phyloP scores from a whole-genome alignment of 2,888 invertebrate species.

The Timandra comae region DNA sequence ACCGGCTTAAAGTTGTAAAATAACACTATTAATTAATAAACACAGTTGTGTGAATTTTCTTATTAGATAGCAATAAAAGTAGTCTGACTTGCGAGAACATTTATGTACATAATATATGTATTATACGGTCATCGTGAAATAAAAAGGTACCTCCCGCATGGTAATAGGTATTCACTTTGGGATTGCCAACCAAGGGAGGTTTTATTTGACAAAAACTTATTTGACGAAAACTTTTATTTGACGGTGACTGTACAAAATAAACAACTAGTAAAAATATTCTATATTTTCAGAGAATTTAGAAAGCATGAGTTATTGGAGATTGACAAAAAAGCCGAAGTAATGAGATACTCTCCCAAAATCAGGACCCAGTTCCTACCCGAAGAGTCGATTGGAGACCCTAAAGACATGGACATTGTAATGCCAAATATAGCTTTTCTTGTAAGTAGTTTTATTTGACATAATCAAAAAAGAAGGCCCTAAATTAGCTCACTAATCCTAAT shows the following conservation, averaged over 20 bases:
- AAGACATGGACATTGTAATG: slow-evolving; percentile 75
- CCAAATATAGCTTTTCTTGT: slow-evolving; percentile 85
- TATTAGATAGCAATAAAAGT: too few relatives aligned
- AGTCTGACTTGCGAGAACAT: too few relatives aligned
- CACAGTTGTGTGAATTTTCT: too few relatives aligned
- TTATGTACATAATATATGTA: too few relatives aligned
- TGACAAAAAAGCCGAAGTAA: slow-evolving; percentile 70
- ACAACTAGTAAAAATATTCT: neutral
- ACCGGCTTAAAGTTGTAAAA: too few relatives aligned
- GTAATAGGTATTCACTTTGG: neutral
- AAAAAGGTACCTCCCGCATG: neutral
- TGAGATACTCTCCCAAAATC: slow-evolving; percentile 79
- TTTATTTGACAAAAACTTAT: neutral
- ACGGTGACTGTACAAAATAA: neutral
- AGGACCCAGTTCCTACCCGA: slow-evolving; percentile 76
- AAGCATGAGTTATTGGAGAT: slow-evolving; percentile 77
- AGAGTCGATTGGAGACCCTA: slow-evolving; percentile 80
- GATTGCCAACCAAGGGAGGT: too few relatives aligned
- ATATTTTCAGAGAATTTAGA: slow-evolving; percentile 77
- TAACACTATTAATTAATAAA: too few relatives aligned
- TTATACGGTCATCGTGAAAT: too few relatives aligned
- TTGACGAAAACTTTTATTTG: neutral
- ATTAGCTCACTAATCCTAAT: too few relatives aligned
- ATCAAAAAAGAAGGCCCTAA: too few relatives aligned
- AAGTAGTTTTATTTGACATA: slow-evolving; percentile 35